Evolutionary conservation across 2,888 invertebrate genomes (phyloP).

Genomic region (Didymodactylos carnosus): DNA sequence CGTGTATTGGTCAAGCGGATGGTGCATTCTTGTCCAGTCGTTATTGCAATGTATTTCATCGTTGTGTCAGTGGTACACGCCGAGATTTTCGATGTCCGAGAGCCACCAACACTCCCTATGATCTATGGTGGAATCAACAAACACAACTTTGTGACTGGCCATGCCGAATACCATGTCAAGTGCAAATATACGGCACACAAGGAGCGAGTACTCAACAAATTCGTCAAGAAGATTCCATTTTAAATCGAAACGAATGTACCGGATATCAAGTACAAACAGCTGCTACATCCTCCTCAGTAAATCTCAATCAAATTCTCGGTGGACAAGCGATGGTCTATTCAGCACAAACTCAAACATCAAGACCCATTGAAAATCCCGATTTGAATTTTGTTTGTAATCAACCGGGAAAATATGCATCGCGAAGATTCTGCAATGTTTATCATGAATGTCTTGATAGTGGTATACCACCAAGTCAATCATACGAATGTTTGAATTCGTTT

Average conservation of each 20-base stretch:
- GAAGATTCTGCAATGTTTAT: slow-evolving; percentile 11
- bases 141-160: slow-evolving; percentile 14
- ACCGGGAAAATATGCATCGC: not conserved
- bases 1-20: slow-evolving; percentile 2
- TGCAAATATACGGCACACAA: not conserved
- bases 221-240: not conserved
- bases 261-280: not conserved
- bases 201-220: not conserved
- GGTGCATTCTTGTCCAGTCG: slow-evolving; percentile 1
- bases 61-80: slow-evolving; percentile 9
- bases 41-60: slow-evolving; percentile 13
- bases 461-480: not conserved
- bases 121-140: slow-evolving; percentile 13
- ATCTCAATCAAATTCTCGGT: not conserved
- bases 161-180: slow-evolving; percentile 6
- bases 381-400: slow-evolving; percentile 1
- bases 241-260: not conserved
- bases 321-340: not conserved
- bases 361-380: slow-evolving; percentile 2
- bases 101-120: slow-evolving; percentile 8
- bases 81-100: slow-evolving; percentile 10
- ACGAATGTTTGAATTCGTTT: slow-evolving; percentile 1
- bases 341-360: not conserved
- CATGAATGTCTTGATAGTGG: slow-evolving; percentile 2
- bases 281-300: not conserved